Evolutionary conservation across 2,888 invertebrate species (phyloP), one percentile per base, ranked within the genome.

Genomic region (Eupithecia inturbata): DNA sequence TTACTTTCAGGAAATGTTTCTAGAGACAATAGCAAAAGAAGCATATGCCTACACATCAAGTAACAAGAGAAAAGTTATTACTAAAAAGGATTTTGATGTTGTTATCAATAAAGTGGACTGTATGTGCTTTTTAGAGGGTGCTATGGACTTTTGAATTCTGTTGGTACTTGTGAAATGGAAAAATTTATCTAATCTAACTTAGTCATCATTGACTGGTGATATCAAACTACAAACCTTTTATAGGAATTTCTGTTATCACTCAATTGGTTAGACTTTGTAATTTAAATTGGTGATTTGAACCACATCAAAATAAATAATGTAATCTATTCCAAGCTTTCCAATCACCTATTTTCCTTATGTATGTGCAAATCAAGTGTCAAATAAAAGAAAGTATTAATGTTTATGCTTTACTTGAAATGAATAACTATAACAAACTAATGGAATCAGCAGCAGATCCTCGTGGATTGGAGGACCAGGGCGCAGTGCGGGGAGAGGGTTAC

Each of bases 101-200:
- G 97, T 97, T 12, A 96, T 98, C 78, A 96, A 97, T 74, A 96
- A 96, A 82, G 96, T 97, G 3, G 97, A 98, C 83, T 96, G 97
- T 72, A 94, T 98, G 66, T 96, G 97, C 85, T 98, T 98, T 88
- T 91, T 98, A 66, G 98, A 98, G 88, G 98, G 98, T 77, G 96
- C 97, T 77, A 95, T 97, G 91, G 96, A 96, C 88, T 96, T 94
- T 81, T 94, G 76, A 64, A 84, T 14, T 22, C 10, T 22, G 26
- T 14, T 57, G 68, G 22, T 14, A n/a, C 3, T 53, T 5, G 2
- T 66, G 10, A 49, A 41, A 19, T 36, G 36, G 22, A 31, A 62
- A 31, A 60, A 3, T 36, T 5, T 31, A 31, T 5, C 26, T 57
- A 7, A 36, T 36, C 9, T 36, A 36, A 36, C 36, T 36, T 36